These are phyloP conservation scores for Enteromius treurensis DNA, from an alignment of 2,797 vertebrate species.

Conservation along the genomic window DNA sequence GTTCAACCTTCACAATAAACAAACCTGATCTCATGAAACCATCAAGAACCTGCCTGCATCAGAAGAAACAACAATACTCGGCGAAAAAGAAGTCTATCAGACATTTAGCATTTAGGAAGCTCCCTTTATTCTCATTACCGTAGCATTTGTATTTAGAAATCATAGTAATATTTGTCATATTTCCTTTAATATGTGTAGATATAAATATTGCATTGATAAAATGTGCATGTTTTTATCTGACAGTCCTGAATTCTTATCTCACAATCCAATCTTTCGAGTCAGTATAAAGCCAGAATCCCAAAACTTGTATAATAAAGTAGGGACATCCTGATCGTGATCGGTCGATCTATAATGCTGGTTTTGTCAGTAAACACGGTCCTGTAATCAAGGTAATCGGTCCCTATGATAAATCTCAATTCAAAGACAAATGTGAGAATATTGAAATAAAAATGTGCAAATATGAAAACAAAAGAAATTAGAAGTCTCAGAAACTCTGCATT, in stretches of 20 bases:
- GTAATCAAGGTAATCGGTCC: too few species aligned
- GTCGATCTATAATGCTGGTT: too few species aligned
- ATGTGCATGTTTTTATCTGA: not conserved
- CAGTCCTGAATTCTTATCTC: not conserved
- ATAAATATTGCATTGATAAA: not conserved
- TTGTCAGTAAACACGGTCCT: too few species aligned
- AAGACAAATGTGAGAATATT: not conserved
- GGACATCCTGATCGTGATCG: too few species aligned
- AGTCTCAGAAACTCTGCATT: not conserved
- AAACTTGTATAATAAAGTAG: not conserved
- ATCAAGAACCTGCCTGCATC: not conserved
- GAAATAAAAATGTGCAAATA: not conserved
- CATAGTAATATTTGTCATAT: not conserved
- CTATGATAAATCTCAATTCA: not conserved
- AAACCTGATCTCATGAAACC: conserved; percentile 28
- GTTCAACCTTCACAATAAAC: conserved; percentile 49
- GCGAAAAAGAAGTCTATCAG: not conserved
- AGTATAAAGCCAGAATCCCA: not conserved
- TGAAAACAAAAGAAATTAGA: not conserved
- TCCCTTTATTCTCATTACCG: not conserved
- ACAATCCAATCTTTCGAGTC: not conserved
- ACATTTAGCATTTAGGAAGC: not conserved
- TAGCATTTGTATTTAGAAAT: not conserved
- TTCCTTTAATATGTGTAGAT: not conserved
- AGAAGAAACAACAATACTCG: not conserved